These are phyloP conservation scores for Acyrthosiphon pisum DNA, from an alignment of 1,140 invertebrate species.

Conservation along the genomic window DNA sequence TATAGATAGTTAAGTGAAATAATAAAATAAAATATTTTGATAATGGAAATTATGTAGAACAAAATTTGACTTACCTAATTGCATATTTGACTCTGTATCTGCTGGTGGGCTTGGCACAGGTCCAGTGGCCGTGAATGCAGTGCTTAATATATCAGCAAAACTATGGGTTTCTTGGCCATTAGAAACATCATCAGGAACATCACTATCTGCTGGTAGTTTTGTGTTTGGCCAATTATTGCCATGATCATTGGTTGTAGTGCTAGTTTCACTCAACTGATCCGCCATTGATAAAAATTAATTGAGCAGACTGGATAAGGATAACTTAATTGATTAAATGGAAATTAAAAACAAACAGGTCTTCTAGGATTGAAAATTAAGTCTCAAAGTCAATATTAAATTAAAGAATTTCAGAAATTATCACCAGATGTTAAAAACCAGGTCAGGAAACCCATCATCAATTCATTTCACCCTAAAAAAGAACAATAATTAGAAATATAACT, in stretches of 20 bases:
- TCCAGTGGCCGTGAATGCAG: conserved; percentile 53
- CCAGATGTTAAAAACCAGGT: background rate
- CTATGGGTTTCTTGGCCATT: conserved; percentile 54
- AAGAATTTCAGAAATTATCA: background rate
- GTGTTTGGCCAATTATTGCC: conserved; percentile 41
- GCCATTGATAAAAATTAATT: conserved; percentile 52
- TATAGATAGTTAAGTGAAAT: background rate
- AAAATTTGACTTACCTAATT: conserved; percentile 26
- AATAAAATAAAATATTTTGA: background rate
- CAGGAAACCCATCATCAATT: conserved; percentile 10
- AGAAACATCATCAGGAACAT: conserved; percentile 52
- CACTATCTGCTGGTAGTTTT: conserved; percentile 45
- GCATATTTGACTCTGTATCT: conserved; percentile 45
- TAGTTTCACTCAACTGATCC: conserved; percentile 45
- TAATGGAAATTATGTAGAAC: background rate
- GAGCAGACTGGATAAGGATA: conserved; percentile 11
- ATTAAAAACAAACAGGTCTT: background rate
- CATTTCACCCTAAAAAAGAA: conserved; percentile 22
- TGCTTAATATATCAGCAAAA: conserved; percentile 55
- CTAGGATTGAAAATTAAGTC: background rate
- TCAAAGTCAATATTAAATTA: background rate
- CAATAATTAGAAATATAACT: background rate
- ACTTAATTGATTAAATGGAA: conserved; percentile 2
- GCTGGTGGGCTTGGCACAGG: conserved; percentile 49
- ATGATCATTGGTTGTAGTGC: conserved; percentile 27